Conservation (phyloP, 1,140 invertebrate genomes). For the Macrotrachela quadricornifera region DNA sequence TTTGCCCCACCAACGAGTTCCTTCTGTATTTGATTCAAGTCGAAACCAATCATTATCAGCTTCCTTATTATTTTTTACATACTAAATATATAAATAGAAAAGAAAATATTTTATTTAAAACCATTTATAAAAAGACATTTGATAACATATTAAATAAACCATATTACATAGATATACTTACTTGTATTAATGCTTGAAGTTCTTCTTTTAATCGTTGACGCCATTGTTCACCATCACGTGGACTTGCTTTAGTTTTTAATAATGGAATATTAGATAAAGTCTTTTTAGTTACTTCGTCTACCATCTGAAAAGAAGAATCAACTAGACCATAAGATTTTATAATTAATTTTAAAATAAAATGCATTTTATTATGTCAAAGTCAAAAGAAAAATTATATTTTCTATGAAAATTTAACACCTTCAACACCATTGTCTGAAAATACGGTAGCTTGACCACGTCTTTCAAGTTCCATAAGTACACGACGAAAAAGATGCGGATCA, state of each 20-base stretch:
- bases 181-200: conserved; percentile 51
- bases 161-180: conserved; percentile 44
- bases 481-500: no score
- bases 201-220: conserved; percentile 83
- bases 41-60: conserved; percentile 96
- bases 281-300: conserved; percentile 70
- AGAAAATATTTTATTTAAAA: no score
- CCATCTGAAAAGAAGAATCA: conserved; percentile 39
- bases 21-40: conserved; percentile 87
- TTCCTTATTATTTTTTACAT: conserved; percentile 86
- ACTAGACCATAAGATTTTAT: no score
- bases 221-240: conserved; percentile 85
- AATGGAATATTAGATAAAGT: conserved; percentile 75
- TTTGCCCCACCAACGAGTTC: conserved; percentile 95
- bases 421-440: no score
- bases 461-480: no score
- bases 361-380: no score
- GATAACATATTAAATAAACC: no score
- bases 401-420: no score
- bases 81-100: conserved; percentile 44
- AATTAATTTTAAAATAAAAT: no score
- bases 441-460: no score
- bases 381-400: no score
- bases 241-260: conserved; percentile 82
- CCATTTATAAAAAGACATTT: no score